These are phyloP conservation scores for Campopleginae sp. DNA, from an alignment of 2,888 invertebrate genomes.

Conservation along the genomic window DNA sequence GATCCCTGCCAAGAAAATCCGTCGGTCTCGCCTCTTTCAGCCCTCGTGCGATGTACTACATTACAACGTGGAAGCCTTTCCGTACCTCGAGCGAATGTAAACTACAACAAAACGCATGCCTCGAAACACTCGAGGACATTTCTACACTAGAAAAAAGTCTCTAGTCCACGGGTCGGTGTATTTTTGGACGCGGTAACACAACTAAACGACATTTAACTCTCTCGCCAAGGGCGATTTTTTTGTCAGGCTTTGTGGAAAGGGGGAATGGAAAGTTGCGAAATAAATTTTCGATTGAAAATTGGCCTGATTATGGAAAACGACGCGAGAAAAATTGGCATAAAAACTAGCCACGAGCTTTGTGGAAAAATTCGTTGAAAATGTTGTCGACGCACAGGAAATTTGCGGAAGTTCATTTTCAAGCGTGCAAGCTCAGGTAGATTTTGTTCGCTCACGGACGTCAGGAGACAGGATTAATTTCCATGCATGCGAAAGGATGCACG, in stretches of 20 bases:
- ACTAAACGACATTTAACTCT: not conserved
- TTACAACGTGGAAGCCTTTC: slow-evolving; percentile 24
- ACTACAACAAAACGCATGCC: slow-evolving; percentile 15
- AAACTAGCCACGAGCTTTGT: not conserved
- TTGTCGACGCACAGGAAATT: not conserved
- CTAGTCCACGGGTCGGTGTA: slow-evolving; percentile 2
- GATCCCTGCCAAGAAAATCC: slow-evolving; percentile 48
- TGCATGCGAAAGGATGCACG: slow-evolving; percentile 63
- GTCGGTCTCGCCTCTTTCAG: slow-evolving; percentile 22
- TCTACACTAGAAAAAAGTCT: slow-evolving; percentile 7
- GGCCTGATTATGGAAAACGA: not conserved
- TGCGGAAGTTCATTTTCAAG: slow-evolving; percentile 2
- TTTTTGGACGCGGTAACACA: not conserved
- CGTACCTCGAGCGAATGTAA: slow-evolving; percentile 10
- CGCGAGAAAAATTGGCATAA: not conserved
- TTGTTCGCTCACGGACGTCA: slow-evolving; percentile 52
- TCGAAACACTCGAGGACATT: not conserved
- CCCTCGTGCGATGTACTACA: slow-evolving; percentile 5
- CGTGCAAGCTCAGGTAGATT: no score
- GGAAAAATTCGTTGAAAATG: not conserved
- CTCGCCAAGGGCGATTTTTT: not conserved
- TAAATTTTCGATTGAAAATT: not conserved
- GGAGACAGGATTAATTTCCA: slow-evolving; percentile 76
- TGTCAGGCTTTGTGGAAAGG: not conserved
- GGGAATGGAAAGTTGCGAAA: not conserved